Evolutionary conservation across 2,113 vertebrate species (phyloP), one percentile per base, ranked within the genome.

Genomic region (Myotis lucifugus): DNA sequence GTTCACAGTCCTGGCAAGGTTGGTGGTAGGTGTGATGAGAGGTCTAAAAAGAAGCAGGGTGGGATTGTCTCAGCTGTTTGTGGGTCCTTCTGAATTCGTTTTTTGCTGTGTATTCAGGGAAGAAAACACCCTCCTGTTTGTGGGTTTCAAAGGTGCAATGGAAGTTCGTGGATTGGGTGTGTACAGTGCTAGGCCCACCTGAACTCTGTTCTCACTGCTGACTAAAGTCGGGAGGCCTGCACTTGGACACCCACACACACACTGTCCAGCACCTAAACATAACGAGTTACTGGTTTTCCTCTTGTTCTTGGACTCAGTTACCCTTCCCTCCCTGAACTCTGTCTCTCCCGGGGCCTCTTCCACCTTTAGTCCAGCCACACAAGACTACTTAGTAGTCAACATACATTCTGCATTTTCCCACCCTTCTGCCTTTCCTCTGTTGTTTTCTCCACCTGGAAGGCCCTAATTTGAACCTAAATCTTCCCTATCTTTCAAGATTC

Each of bases 1-100:
- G 1, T 6, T n/a, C 1, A 0, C 1, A 46, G 29, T 8, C 29
- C 37, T 6, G 14, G 17, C 27, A 29, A n/a, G 72, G 18, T 29
- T n/a, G 12, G 5, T 1, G 1, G 81, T 19, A 74, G 50, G 48
- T 7, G 18, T 7, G 19, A 8, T 18, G 23, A 32, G 59, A 61
- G 32, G n/a, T n/a, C 5, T 12, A 25, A 61, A 0, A 13, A 50
- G 61, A 19, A 7, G 18, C 12, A 8, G 56, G 25, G 5, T 23
- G 64, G 18, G 73, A 13, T 2, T n/a, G 32, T 29, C 34, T 92
- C 48, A 5, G 50, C 6, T 25, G 32, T 15, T 0, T 15, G 46
- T 8, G 34, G 42, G 27, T 56, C 40, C 19, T 50, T 21, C 54
- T 72, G 52, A 37, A 74, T 8, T 3, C 13, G 40, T 9, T 90